Evolutionary conservation across 2,888 invertebrate species (phyloP), one percentile per base, ranked within the genome.

Genomic region (Caenorhabditis sp.): DNA sequence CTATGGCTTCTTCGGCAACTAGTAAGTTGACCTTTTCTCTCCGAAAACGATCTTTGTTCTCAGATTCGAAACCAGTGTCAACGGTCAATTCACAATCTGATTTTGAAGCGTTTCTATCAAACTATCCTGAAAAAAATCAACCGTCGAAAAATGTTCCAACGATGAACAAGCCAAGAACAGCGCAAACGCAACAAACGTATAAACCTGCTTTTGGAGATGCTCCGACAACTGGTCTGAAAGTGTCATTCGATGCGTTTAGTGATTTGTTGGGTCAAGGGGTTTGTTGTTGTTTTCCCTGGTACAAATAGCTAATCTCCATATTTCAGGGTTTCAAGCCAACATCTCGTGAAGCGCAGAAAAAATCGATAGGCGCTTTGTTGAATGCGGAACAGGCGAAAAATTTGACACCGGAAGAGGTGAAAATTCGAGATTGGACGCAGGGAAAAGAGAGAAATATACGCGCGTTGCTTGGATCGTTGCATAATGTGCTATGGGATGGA

Each of bases 361-460:
- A 69, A 58, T 70, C 69, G n/a, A 75, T 75, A 17, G 75, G 75
- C 27, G 62, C 58, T 1, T 55, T 75, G 60, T 54, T 75, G 19
- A 75, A 70, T 6, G 55, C 60, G n/a, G 62, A 75, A 26, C 69
- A 75, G 50, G 62, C 75, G 55, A 69, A 75, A 21, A 67, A 75
- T 70, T 62, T 75, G 69, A 75, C 69, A 17, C 75, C 75, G 17
- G 75, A 75, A n/a, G 75, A 66, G 53, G 64, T 75, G 26, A 64
- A 67, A 94, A 89, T 92, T 60, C 87, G 90, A 79, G 91, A 92
- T 74, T 92, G 92, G 92, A 93, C 92, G 68, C 94, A 95, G 87
- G 97, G 97, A 10, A 99, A 97, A 89, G 95, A 95, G 87, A 93
- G 93, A 66, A 99, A 99, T 89, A 94, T 99, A 80, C 92, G 99